A percentile compares a stretch with the other conserved stretches of the same genome.
Evolutionary conservation across 2,797 vertebrate species (phyloP).

Genomic region (Emydoidea blandingii): DNA sequence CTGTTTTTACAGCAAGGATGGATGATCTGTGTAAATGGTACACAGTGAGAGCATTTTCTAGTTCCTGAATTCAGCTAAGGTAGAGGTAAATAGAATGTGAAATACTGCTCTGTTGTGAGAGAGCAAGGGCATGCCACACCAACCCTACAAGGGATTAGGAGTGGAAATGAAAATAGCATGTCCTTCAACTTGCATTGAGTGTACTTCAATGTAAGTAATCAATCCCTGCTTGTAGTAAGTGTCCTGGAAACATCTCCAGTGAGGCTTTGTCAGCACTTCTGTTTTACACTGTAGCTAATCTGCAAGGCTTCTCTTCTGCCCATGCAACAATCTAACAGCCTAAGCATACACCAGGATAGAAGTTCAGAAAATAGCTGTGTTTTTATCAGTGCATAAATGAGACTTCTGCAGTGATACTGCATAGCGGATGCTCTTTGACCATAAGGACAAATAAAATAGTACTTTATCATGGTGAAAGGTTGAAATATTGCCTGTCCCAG

Average conservation of each 20-base stretch:
- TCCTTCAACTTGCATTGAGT: background rate
- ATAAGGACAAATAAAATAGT: background rate
- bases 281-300: background rate
- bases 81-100: background rate
- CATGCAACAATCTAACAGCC: background rate
- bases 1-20: background rate
- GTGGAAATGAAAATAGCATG: background rate
- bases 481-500: background rate
- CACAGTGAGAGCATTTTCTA: background rate
- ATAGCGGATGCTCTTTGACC: fast-evolving
- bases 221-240: background rate
- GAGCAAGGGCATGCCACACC: background rate
- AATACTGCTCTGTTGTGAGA: background rate
- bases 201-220: background rate
- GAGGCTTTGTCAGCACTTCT: background rate
- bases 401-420: background rate
- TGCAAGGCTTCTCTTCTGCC: background rate
- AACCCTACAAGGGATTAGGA: background rate
- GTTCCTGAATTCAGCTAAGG: background rate
- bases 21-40: background rate
- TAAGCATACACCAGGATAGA: background rate
- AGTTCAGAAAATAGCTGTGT: fast-evolving
- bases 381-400: background rate
- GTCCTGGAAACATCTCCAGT: background rate
- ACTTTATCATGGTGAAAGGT: background rate